Evolutionary conservation across 2,113 vertebrate genomes (phyloP).

Genomic region (Phalacrocorax pelagicus): DNA sequence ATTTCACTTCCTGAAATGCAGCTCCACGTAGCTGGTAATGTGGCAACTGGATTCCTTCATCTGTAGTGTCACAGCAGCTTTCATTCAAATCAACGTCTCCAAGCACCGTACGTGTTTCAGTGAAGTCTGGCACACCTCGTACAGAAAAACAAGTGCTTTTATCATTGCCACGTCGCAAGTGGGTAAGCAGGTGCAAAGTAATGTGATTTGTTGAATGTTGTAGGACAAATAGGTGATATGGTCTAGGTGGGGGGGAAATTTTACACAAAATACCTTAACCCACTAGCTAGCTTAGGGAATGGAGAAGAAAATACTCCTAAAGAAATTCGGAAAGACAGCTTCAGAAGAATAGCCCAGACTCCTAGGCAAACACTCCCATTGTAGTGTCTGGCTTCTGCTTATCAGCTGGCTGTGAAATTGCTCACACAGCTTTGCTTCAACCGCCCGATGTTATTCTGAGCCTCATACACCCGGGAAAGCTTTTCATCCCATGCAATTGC

Average conservation of each 20-base stretch:
- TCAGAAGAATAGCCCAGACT: background rate
- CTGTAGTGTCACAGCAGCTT: background rate
- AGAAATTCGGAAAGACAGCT: background rate
- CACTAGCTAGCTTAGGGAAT: background rate
- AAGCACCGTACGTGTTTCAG: background rate
- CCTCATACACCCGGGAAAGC: background rate
- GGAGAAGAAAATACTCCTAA: background rate
- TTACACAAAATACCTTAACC: background rate
- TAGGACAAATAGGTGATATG: background rate
- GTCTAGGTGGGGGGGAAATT: background rate
- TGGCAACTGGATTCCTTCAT: background rate
- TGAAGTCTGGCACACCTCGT: background rate
- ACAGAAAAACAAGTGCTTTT: background rate
- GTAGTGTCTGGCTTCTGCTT: background rate
- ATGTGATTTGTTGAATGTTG: background rate
- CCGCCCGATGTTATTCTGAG: background rate
- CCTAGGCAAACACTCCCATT: background rate
- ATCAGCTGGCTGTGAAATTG: background rate
- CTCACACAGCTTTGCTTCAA: background rate
- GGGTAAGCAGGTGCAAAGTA: background rate
- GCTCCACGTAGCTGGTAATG: background rate
- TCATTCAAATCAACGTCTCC: background rate
- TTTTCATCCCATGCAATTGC: background rate
- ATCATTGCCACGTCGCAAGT: background rate
- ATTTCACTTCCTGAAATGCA: background rate